Evolutionary conservation across 1,140 invertebrate genomes (phyloP), one percentile per base, ranked within the genome.

Genomic region (Drosophila malerkotliana): DNA sequence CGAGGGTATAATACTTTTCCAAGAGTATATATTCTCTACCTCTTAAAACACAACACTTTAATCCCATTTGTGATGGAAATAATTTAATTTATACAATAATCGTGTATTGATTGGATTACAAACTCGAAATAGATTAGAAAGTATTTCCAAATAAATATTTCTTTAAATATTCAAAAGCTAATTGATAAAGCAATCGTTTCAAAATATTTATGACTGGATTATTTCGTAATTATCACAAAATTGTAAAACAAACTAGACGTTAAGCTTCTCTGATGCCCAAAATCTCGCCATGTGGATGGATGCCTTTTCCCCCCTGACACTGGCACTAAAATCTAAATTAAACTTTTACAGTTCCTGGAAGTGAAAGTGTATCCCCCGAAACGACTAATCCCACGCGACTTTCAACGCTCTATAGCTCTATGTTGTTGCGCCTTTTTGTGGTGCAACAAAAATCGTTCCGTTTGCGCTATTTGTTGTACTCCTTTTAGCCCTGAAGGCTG

Each of bases 401-500:
- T 18, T 41, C 52, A 26, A 39, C 34, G 58, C 32, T 30, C 8
- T 64, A 48, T 2, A 21, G 21, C 21, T 21, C 2, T 18, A 18
- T 18, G 18, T 18, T 30, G 34, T 12, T 51, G 49, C 59, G 47
- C 48, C 48, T 57, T 75, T 66, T 51, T 71, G 14, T 54, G 51
- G 21, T 30, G 21, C 57, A 26, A 39, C 32, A 49, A 49, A 61
- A 24, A 53, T 53, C 34, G 59, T 7, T 26, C 26, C 51, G 39
- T 34, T 72, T 49, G 56, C 54, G 47, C 32, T 60, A 58, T 75
- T 75, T 75, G 69, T 58, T 75, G 69, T 63, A 56, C 34, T 71
- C 30, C 41, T 72, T 75, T 75, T 41, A 28, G 60, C 77, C 77
- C 73, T 59, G 51, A 64, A 63, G 64, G 56, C 71, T 49, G 15